Evolutionary conservation across 2,888 invertebrate genomes (phyloP).

Genomic region (Hybos culiciformis): DNA sequence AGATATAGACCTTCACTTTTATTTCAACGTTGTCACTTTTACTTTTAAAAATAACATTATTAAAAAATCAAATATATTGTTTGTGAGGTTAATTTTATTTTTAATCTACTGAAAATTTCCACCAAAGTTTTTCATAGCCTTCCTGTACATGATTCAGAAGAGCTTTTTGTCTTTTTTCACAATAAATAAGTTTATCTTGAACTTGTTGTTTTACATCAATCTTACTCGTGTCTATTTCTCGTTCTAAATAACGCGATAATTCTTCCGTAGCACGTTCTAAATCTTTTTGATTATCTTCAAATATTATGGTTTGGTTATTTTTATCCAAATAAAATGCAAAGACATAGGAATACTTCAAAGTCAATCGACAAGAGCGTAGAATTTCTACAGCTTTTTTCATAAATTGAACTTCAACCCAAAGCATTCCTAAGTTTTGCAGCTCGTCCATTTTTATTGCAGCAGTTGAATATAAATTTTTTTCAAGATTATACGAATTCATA

Average conservation of each 20-base stretch:
- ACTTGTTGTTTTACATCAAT: conserved; percentile 98
- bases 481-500: conserved; percentile 96
- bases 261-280: conserved; percentile 95
- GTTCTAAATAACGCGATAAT: conserved; percentile 92
- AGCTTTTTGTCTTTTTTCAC: conserved; percentile 84
- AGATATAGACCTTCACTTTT: too few relatives aligned
- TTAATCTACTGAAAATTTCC: too few relatives aligned
- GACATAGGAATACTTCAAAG: conserved; percentile 98
- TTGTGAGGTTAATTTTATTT: too few relatives aligned
- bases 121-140: conserved; percentile 91
- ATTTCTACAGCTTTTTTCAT: conserved; percentile 95
- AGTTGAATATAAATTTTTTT: conserved; percentile 89
- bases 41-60: too few relatives aligned
- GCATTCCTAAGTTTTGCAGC: conserved; percentile 99
- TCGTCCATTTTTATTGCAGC: conserved; percentile 98
- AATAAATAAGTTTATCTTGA: conserved; percentile 90
- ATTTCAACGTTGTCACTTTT: too few relatives aligned
- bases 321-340: conserved; percentile 97
- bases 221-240: conserved; percentile 95
- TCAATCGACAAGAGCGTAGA: conserved; percentile 91
- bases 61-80: too few relatives aligned
- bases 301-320: conserved; percentile 97
- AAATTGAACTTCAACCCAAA: conserved; percentile 99
- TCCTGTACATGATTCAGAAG: conserved; percentile 89
- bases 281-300: conserved; percentile 98